phyloP scores from a whole-genome alignment of 2,113 vertebrate species.

The Pteropus alecto region DNA sequence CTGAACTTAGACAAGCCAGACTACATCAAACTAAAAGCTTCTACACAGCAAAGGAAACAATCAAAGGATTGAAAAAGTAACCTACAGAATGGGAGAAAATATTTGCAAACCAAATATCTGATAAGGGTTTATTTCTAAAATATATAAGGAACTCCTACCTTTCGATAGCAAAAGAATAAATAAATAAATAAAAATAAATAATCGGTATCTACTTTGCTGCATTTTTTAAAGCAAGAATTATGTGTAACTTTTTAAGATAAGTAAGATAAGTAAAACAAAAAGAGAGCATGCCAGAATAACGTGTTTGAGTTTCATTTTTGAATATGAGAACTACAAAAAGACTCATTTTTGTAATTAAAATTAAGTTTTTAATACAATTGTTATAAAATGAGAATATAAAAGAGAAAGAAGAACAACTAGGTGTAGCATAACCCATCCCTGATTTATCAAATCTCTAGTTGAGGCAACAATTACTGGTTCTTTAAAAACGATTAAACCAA shows the following conservation, averaged over 20 bases:
- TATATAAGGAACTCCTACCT: background rate
- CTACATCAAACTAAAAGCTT: background rate
- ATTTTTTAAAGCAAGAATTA: background rate
- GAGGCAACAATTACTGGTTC: background rate
- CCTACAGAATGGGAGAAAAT: background rate
- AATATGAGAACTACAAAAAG: background rate
- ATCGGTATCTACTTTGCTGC: background rate
- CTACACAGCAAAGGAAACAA: background rate
- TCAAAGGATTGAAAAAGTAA: background rate
- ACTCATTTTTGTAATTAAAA: constrained; percentile 12
- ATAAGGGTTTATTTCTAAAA: background rate
- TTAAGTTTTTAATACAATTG: background rate
- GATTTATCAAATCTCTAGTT: background rate
- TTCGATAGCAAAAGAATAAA: background rate
- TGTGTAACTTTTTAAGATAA: background rate
- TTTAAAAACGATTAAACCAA: constrained; percentile 17
- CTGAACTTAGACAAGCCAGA: background rate
- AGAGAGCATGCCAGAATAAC: background rate
- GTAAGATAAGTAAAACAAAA: background rate
- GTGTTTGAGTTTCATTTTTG: background rate
- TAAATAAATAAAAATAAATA: no score
- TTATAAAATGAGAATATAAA: constrained; percentile 3
- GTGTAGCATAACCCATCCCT: background rate
- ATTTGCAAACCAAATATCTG: background rate
- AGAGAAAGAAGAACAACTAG: background rate